Conservation (phyloP, 2,888 invertebrate species). For the Melanchra persicariae region DNA sequence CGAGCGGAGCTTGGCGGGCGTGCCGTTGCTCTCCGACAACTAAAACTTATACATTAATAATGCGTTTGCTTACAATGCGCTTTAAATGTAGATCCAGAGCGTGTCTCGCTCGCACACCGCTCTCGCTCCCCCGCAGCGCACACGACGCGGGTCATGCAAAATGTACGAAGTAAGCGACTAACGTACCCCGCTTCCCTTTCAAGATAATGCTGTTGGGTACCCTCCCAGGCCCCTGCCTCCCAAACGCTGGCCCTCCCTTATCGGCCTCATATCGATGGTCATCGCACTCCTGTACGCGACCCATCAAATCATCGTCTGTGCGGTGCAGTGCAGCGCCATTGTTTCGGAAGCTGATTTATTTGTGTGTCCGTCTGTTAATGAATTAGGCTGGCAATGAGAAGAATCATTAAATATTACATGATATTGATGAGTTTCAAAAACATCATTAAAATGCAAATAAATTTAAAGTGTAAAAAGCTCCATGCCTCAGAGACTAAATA, state of each 20-base stretch:
- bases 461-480: background rate
- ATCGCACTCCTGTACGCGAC: constrained; percentile 62
- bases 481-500: constrained; percentile 7
- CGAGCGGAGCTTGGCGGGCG: constrained; percentile 83
- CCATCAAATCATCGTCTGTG: constrained; percentile 70
- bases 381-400: background rate
- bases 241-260: constrained; percentile 66
- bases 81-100: constrained; percentile 89
- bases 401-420: background rate
- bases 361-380: constrained; percentile 25
- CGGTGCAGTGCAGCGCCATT: constrained; percentile 60
- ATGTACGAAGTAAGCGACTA: constrained; percentile 85
- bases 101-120: constrained; percentile 74
- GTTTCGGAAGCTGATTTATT: constrained; percentile 42
- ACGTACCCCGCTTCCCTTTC: constrained; percentile 80
- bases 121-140: constrained; percentile 79
- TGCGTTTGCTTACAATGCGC: constrained; percentile 90
- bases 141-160: constrained; percentile 85
- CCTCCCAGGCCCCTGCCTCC: constrained; percentile 62
- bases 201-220: constrained; percentile 82
- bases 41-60: constrained; percentile 91
- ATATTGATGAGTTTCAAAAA: background rate
- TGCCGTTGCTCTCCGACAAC: constrained; percentile 87
- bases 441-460: background rate
- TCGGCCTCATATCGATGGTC: constrained; percentile 75